phyloP scores from a whole-genome alignment of 2,113 vertebrate genomes.

The Chaetodon trifascialis region DNA sequence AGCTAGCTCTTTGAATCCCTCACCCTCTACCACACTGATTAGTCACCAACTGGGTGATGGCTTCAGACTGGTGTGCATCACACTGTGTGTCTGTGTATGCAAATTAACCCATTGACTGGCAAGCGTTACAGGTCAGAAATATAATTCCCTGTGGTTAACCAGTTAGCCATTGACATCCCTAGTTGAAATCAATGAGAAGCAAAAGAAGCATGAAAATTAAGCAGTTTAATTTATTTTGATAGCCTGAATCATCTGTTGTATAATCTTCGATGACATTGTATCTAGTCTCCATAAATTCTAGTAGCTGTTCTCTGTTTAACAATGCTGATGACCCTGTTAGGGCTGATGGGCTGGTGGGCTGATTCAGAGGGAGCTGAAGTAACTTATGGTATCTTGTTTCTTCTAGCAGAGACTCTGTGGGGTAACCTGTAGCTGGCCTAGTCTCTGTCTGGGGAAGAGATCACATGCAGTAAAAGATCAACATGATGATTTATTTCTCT shows the following conservation, averaged over 20 bases:
- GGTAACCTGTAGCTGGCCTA: constrained; percentile 53
- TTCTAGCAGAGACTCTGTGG: constrained; percentile 36
- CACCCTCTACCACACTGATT: too few species aligned
- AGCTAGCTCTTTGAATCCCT: too few species aligned
- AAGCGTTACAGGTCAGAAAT: too few species aligned
- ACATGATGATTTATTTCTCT: constrained; percentile 57
- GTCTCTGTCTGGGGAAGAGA: constrained; percentile 52
- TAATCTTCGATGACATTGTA: background rate
- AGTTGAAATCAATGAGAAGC: too few species aligned
- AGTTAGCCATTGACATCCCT: too few species aligned
- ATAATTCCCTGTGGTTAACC: too few species aligned
- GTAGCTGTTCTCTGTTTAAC: constrained; percentile 24
- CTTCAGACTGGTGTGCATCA: too few species aligned
- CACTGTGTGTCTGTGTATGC: too few species aligned
- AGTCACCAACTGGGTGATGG: too few species aligned
- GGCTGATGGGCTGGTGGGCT: constrained; percentile 18
- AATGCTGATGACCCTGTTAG: constrained; percentile 21
- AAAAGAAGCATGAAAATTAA: too few species aligned
- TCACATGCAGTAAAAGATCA: constrained; percentile 41
- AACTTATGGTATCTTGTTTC: constrained; percentile 52
- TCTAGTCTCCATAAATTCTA: background rate
- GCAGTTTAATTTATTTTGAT: background rate
- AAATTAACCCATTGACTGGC: too few species aligned
- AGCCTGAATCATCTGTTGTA: background rate
- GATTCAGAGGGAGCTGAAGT: constrained; percentile 35